Base-by-base conservation (phyloP, 2,113 vertebrate genomes). In the Acanthisitta chloris region DNA sequence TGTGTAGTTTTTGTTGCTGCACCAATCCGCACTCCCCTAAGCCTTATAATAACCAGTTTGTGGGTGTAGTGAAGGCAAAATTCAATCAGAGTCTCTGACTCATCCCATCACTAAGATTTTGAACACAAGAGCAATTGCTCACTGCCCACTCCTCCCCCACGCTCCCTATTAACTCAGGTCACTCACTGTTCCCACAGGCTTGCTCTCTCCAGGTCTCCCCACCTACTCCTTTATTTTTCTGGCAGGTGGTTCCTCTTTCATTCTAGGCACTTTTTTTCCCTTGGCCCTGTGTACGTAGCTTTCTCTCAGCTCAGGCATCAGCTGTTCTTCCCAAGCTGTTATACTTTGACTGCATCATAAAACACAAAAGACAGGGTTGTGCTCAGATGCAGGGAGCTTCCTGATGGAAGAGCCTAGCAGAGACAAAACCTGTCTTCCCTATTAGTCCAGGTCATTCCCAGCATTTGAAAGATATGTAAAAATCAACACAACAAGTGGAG, bases 81-180 rank as follows among this genome's bases (percentile, higher is more conserved):
- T 96, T 97, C 96, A 96, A 52, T 97, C 96, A 94, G 85, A 94
- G 58, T 45, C 85, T 95, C 84, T 96, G 96, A 97, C 85, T 97
- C 96, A 97, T 97, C 92, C 40, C 79, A 24, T 93, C 88, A 74
- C 93, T 93, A 93, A 85, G 79, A 86, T 96, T 97, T 88, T 86
- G 88, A 97, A 78, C 94, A 96, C 90, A 95, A 73, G 79, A 97
- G 93, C 96, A 86, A 94, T 97, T 97, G 92, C 93, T 92, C 1
- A 6, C 85, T 96, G 94, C 96, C 94, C 92, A 94, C 96, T 97
- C 96, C 94, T 95, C 96, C 90, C 67, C 92, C 96, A 74, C 8
- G 0, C 71, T 94, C 90, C 79, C 48, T 86, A 93, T 94, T 95
- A 94, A 86, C 93, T 93, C 72, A 29, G 96, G 96, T 96, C 96